Base-by-base conservation (phyloP, 2,888 invertebrate species). In the Idaea straminata region DNA sequence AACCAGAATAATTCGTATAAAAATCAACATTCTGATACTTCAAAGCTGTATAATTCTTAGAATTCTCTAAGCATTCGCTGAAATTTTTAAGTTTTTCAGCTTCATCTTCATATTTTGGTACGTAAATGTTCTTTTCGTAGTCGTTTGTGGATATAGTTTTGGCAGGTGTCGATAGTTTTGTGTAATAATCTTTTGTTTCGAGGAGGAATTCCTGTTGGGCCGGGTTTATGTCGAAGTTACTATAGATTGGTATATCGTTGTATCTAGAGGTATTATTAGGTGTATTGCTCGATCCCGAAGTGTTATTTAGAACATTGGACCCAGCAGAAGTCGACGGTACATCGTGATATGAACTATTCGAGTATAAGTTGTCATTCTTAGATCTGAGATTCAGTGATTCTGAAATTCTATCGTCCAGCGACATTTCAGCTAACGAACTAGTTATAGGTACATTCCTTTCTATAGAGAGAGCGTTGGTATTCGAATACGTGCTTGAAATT, bases 301-400 rank as follows among this genome's bases (percentile, higher is more conserved):
- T 4, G 10, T 47, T 47, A 47, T 47, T 47, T 13, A 47, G 13
- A 3, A 47, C 13, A 7, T 47, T 47, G 3, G 47, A 47, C 47
- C 13, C 13, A 47, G 47, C 47, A 0, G 84, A 83, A 0, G 84
- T 79, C 0, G 84, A 79, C 0, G 85, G 78, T 0, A 72, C 75
- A 5, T 74, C 74, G 25, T 70, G 78, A 67, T 81, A 83, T 0
- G 66, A 34, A 35, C 74, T 81, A 64, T 89, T 89, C 3, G 84
- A 81, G 70, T 91, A 91, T 38, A 86, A 69, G 57, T 83, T 85
- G 62, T 91, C 90, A 66, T 88, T 89, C 67, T 89, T 91, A 59
- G 85, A 83, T 81, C 89, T 86, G 78, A 92, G 89, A 83, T 92
- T 92, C 75, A 92, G 72, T 5, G 92, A 92, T 81, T 90, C 90